Conservation (phyloP, 2,113 vertebrate genomes). For the Conger conger region DNA sequence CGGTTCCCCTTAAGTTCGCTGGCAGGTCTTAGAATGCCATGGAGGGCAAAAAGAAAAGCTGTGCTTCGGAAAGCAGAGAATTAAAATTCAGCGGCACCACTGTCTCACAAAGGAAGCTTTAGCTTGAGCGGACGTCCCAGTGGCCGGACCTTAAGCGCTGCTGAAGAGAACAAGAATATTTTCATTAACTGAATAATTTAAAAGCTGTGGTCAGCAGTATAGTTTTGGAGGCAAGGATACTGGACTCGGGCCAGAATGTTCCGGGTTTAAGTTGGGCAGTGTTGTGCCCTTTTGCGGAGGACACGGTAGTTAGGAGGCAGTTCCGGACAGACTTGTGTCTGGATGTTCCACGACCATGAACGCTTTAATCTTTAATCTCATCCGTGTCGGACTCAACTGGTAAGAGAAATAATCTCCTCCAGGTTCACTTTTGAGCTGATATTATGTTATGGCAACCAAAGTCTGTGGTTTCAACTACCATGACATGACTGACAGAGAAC, state of each 20-base stretch:
- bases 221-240: not conserved
- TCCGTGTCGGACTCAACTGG: too few species aligned
- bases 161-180: not conserved
- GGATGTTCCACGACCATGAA: too few species aligned
- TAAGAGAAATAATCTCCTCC: not conserved
- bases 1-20: not conserved
- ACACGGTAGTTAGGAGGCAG: too few species aligned
- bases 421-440: not conserved
- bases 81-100: not conserved
- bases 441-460: too few species aligned
- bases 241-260: not conserved
- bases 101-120: not conserved
- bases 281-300: not conserved
- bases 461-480: too few species aligned
- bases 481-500: not conserved
- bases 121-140: not conserved
- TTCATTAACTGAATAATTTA: not conserved
- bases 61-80: not conserved
- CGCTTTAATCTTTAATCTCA: too few species aligned
- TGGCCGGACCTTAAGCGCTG: not conserved
- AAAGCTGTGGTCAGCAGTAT: not conserved
- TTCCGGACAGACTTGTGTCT: too few species aligned
- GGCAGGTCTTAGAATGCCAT: not conserved
- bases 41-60: not conserved
- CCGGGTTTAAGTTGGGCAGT: not conserved